Base-by-base conservation (phyloP, 2,113 vertebrate species). In the Chionomys nivalis region DNA sequence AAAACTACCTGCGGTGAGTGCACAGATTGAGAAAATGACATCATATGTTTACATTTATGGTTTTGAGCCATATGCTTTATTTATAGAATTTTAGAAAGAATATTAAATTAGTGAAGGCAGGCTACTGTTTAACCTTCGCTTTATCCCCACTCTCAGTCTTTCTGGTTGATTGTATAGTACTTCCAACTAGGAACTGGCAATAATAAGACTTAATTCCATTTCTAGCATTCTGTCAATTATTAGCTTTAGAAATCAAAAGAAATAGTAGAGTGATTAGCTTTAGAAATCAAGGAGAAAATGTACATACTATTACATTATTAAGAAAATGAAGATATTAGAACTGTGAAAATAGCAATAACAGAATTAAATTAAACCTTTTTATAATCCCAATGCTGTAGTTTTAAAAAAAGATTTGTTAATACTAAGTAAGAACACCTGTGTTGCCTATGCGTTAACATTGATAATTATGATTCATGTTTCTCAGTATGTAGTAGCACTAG, bases 351-450 rank as follows among this genome's bases (percentile, higher is more conserved):
- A 79, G 61, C 92, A 92, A 96, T 91, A 85, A 90, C 1, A 78
- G 75, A 66, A 94, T 94, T 86, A 95, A 76, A 44, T 96, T 89
- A 79, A 94, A 92, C 63, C 2, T 6, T 90, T 68, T 58, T 55
- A 66, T 31, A 23, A 26, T 82, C 26, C n/a, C 55, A 47, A 78
- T 76, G 52, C 58, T 83, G 6, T 88, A 72, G 93, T 81, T 85
- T 92, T 94, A 61, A 9, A 23, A 23, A 44, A 33, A 1, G 14
- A 85, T 44, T 65, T 47, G 19, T 85, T 91, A 85, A 90, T 82
- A 28, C 16, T 33, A 39, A 66, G 26, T 81, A 94, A 31, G 9
- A 44, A 92, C 21, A 65, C 39, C 7, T 42, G 26, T 36, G 23
- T 42, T 94, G 31, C 33, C 24, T 93, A 76, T 77, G 23, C 42